A percentile compares a stretch with the other conserved stretches of the same genome.
Evolutionary conservation across 2,888 invertebrate genomes (phyloP).

Genomic region (Drepana falcataria): DNA sequence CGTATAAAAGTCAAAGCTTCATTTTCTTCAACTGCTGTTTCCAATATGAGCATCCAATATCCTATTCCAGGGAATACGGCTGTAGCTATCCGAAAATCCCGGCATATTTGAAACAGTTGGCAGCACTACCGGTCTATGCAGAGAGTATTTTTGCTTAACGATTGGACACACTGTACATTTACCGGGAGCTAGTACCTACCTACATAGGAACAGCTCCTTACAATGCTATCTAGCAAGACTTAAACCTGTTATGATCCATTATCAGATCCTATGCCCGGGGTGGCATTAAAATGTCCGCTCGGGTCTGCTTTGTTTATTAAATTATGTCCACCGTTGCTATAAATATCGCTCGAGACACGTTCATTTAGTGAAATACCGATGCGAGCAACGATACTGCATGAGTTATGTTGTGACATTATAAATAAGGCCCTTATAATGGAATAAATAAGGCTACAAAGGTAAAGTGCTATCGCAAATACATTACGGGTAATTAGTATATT

Average conservation of each 20-base stretch:
- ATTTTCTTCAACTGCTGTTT: background rate
- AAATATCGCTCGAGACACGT: conserved; percentile 67
- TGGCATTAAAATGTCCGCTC: conserved; percentile 69
- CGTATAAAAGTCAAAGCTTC: background rate
- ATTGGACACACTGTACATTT: conserved; percentile 52
- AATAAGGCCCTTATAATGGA: conserved; percentile 52
- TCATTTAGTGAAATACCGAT: conserved; percentile 77
- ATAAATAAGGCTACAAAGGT: conserved; percentile 48
- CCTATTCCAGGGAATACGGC: background rate
- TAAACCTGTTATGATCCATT: conserved; percentile 74
- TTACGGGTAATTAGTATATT: background rate
- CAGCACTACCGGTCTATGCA: conserved; percentile 13
- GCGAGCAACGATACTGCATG: conserved; percentile 64
- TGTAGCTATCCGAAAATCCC: background rate
- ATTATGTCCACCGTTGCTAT: conserved; percentile 73
- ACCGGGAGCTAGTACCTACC: conserved; percentile 73
- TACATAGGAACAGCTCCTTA: conserved; percentile 68
- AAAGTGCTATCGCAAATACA: conserved; percentile 41
- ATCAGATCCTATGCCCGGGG: conserved; percentile 73
- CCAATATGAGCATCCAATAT: background rate
- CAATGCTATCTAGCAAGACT: conserved; percentile 72
- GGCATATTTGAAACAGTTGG: background rate
- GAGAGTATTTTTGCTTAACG: conserved; percentile 62
- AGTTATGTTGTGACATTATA: conserved; percentile 64
- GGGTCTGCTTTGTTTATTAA: conserved; percentile 77